Conservation (phyloP, 2,113 vertebrate species). For the Upupa epops region DNA sequence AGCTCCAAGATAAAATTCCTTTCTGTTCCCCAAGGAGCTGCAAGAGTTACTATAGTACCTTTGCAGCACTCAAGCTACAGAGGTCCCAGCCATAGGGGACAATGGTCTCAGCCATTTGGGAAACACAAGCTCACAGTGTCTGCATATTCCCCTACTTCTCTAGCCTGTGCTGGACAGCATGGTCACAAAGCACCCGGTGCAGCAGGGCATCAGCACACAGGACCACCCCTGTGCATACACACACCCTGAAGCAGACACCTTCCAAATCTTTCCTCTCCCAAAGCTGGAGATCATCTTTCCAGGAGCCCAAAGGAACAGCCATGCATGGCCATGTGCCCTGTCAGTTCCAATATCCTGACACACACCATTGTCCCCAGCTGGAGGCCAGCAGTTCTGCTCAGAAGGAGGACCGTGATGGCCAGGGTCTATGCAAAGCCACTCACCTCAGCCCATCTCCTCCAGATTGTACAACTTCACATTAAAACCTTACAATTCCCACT, state of each 20-base stretch:
- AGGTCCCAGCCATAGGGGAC: fast-evolving
- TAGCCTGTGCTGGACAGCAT: neutral
- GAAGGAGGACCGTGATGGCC: neutral
- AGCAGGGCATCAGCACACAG: neutral
- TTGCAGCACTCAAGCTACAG: neutral
- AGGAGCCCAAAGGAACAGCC: neutral
- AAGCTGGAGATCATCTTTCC: neutral
- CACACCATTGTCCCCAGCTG: neutral
- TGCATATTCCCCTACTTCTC: neutral
- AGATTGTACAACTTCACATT: neutral
- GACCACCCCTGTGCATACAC: neutral
- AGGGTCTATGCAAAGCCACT: neutral
- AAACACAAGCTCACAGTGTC: neutral
- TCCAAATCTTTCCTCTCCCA: neutral
- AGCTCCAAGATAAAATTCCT: neutral
- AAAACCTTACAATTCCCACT: neutral
- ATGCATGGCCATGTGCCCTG: neutral
- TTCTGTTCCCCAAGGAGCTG: neutral
- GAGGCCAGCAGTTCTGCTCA: neutral
- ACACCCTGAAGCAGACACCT: neutral
- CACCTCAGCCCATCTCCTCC: fast-evolving
- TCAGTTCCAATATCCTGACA: neutral
- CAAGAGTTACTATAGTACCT: neutral
- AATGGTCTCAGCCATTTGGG: neutral
- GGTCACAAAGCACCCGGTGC: neutral